Evolutionary conservation across 2,797 vertebrate species (phyloP), one percentile per base, ranked within the genome.

Genomic region (Apodemus agrarius): DNA sequence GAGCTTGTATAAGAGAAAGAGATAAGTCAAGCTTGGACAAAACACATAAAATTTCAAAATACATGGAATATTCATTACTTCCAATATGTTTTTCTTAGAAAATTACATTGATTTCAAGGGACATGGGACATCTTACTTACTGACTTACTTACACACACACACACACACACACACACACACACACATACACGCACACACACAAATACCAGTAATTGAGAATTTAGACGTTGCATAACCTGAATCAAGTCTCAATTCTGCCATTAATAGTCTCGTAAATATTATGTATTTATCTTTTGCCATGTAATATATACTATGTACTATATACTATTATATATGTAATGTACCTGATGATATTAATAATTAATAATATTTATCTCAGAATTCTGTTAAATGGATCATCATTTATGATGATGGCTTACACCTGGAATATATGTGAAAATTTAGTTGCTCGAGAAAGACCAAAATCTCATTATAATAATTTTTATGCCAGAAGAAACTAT

Each of bases 31-130:
- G 10, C 74, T n/a, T 91, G 43, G 37, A 88, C 31, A 91, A 96
- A 96, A 95, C 21, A 92, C 24, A 89, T 46, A 75, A 89, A 87
- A 89, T 97, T 89, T 96, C 83, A 89, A 76, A 95, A 78, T n/a
- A 86, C 37, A 61, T 86, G 61, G 34, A 80, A 93, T 83, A 95
- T 93, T n/a, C 75, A 93, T 95, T 74, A 86, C 52, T 92, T 96
- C 43, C 88, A 69, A 89, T 34, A 82, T 24, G 43, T 90, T 81
- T 94, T 86, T 61, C 74, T 88, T 72, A 63, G 29, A 82, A 49
- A 76, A 57, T 81, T 89, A 17, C 81, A 82, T 57, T 88, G 65
- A 90, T 85, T 78, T 78, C 17, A 80, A 37, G 13, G 14, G 7
- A 5, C 10, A 93, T 89, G 83, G 17, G 6, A 0, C 2, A 85